Evolutionary conservation across 2,888 invertebrate genomes (phyloP), one percentile per base, ranked within the genome.

Genomic region (Geophilus truncorum): DNA sequence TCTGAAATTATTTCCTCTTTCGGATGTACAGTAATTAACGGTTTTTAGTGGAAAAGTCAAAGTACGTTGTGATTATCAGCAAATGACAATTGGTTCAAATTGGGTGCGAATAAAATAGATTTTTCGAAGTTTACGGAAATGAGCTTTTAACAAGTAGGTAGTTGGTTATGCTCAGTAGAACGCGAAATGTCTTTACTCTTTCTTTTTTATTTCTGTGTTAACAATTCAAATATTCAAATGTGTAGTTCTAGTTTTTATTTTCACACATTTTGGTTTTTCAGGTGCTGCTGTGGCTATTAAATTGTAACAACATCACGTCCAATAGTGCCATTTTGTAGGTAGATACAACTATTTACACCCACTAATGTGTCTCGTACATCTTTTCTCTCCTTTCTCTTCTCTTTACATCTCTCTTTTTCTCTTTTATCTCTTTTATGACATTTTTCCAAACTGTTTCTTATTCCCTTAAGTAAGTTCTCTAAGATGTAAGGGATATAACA

Each of bases 211-310:
- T 34, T 34, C 9, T 34, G 9, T 34, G 5, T 7, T 34, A 7
- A 34, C 9, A 7, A 34, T 34, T 34, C 9, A n/a, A n/a, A n/a
- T 34, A 7, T 34, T 34, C 9, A 34, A 9, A 34, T 34, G 9
- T 9, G 34, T 34, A 34, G 34, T 7, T 4, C 0, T 40, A 40
- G 40, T 40, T 18, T 51, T 51, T n/a, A n/a, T 51, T 40, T 51
- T 51, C 7, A n/a, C 51, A 51, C 51, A 51, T 51, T 51, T 51
- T 51, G 51, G 6, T 51, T 70, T 70, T 70, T 70, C 70, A 70
- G 70, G 70, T 70, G 70, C 70, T 70, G 70, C 70, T 70, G 70
- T 70, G 70, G 70, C 70, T 70, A 70, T 70, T 70, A 70, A 70
- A 70, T 70, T 70, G 70, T 70, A 70, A 70, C 70, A 70, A 70